Evolutionary conservation across 1,140 invertebrate genomes (phyloP).

Genomic region (Xylocopa sonorina): DNA sequence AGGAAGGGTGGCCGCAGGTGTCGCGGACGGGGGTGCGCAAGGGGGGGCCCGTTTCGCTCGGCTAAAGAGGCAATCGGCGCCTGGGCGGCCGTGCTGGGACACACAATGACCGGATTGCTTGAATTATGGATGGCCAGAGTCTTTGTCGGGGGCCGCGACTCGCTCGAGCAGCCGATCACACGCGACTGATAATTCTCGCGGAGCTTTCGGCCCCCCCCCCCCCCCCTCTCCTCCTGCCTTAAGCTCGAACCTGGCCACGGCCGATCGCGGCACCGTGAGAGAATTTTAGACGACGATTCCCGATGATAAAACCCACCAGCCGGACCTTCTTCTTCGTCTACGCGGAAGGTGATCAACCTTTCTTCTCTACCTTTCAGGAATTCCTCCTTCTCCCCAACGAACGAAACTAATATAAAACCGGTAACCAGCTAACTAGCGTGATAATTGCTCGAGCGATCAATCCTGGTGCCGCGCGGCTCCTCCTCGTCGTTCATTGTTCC

Average conservation of each 20-base stretch:
- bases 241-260: neutral
- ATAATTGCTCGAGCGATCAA: slow-evolving; percentile 10
- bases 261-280: too few relatives aligned
- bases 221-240: too few relatives aligned
- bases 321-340: too few relatives aligned
- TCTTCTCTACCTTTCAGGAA: too few relatives aligned
- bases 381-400: too few relatives aligned
- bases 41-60: slow-evolving; percentile 7
- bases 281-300: too few relatives aligned
- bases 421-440: neutral
- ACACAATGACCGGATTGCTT: slow-evolving; percentile 71
- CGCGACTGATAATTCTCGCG: slow-evolving; percentile 70
- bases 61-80: slow-evolving; percentile 67
- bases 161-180: slow-evolving; percentile 63
- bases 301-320: too few relatives aligned
- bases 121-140: slow-evolving; percentile 72
- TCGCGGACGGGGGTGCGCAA: slow-evolving; percentile 8
- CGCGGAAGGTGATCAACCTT: too few relatives aligned
- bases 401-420: too few relatives aligned
- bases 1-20: slow-evolving; percentile 16
- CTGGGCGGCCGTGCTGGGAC: slow-evolving; percentile 46
- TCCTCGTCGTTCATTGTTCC: slow-evolving; percentile 11
- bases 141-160: slow-evolving; percentile 69
- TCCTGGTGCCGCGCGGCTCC: too few relatives aligned
- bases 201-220: slow-evolving; percentile 38